Base-by-base conservation (phyloP, 2,888 invertebrate genomes). In the Leucoma salicis region DNA sequence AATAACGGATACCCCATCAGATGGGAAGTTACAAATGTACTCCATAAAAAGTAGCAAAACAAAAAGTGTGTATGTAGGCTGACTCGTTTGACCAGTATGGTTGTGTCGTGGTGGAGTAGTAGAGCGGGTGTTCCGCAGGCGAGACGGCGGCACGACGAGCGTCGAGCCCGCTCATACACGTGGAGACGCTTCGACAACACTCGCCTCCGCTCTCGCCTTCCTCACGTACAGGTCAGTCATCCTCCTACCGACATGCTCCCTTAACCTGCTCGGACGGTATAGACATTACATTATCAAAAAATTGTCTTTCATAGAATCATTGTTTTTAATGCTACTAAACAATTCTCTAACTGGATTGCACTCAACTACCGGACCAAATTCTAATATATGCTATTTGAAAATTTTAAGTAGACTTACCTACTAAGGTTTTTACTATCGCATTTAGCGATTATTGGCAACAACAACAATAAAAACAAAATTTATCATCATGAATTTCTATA, bases 81-180 rank as follows among this genome's bases (percentile, higher is more conserved):
- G 33, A 39, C 42, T 32, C 57, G 60, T 61, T 61, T 61, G 61
- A 63, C 63, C 63, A 53, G 57, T 58, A 50, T 50, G 53, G 63
- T 65, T 63, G 64, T 64, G 65, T 57, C 53, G 45, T 57, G 53
- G 67, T 65, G 61, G 49, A 59, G 63, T 64, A 66, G 64, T 57
- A 60, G 62, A 50, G 63, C 49, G 62, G 64, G 65, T 67, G 72
- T 73, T 71, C 61, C 63, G 63, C 84, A 93, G 93, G 93, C 92
- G 92, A 92, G 88, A 91, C 92, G 87, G 91, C 91, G 76, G 76
- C 90, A 85, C 78, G 90, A 79, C 82, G 91, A 84, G 78, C 89
- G 89, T 71, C 91, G 87, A 92, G 92, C 83, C 93, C 93, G 70
- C 90, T 92, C 82, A 92, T 93, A 74, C 93, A 93, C 83, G 92